Evolutionary conservation across 2,888 invertebrate species (phyloP).

Genomic region (Lasioglossum lativentre): DNA sequence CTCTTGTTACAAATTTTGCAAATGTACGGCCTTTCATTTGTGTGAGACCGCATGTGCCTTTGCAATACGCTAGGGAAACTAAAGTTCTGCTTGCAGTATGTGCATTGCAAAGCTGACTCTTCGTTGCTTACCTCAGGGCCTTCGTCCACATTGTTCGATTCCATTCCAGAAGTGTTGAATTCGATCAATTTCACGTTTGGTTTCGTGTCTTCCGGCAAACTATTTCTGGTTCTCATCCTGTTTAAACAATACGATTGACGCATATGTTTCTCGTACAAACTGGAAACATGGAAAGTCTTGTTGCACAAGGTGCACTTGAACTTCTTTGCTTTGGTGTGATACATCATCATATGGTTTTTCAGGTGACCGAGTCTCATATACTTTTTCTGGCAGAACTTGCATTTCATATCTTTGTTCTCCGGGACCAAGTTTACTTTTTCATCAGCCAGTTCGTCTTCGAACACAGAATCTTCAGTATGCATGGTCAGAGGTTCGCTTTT

Average conservation of each 20-base stretch:
- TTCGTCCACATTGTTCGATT: neutral
- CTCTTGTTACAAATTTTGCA: slow-evolving; percentile 78
- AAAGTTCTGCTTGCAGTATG: slow-evolving; percentile 77
- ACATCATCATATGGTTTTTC: slow-evolving; percentile 75
- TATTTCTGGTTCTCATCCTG: too few relatives aligned
- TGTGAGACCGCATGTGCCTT: slow-evolving; percentile 78
- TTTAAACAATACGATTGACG: slow-evolving; percentile 63
- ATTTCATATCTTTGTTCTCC: slow-evolving; percentile 59
- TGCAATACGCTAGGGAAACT: slow-evolving; percentile 79
- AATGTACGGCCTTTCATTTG: slow-evolving; percentile 78
- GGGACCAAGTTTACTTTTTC: slow-evolving; percentile 2
- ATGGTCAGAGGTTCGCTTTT: slow-evolving; percentile 59
- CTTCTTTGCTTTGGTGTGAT: slow-evolving; percentile 62
- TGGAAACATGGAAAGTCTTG: slow-evolving; percentile 71
- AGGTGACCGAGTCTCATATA: slow-evolving; percentile 74
- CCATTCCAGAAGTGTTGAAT: too few relatives aligned
- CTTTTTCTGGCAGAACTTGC: slow-evolving; percentile 74
- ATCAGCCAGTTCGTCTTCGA: slow-evolving; percentile 25
- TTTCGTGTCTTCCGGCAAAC: too few relatives aligned
- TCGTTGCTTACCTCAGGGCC: slow-evolving; percentile 40
- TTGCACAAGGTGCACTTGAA: slow-evolving; percentile 72
- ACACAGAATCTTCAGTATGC: slow-evolving; percentile 38
- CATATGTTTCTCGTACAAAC: slow-evolving; percentile 72
- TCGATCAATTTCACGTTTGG: too few relatives aligned
- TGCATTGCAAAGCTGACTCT: slow-evolving; percentile 70